Base-by-base conservation (phyloP, 92 coral and sea anemone genomes). In the Blastomussa wellsi region DNA sequence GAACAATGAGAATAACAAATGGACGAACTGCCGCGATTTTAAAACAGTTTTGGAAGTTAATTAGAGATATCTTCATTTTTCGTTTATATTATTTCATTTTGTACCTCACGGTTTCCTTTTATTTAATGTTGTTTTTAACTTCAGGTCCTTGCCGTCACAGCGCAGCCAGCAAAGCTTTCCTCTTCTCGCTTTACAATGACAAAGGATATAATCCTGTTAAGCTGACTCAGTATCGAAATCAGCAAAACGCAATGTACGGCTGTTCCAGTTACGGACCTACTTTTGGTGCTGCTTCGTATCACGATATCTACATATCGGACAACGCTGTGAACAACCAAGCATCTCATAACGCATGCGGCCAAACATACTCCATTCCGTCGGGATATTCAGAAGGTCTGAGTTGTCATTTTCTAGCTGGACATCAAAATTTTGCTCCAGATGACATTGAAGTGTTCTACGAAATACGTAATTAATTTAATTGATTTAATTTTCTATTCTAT, bases 201-300 rank as follows among this genome's bases (percentile, higher is more conserved):
- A 31, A 48, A 5, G 90, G 82, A 7, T 74, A 64, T 76, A 28
- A 75, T 36, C 86, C 82, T n/a, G 44, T 87, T 20, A 81, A 81
- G 44, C 55, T 81, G 22, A 38, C 22, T 4, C 80, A 72, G 59
- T 71, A 60, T 16, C 44, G 48, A 39, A 0, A 22, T 24, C 24
- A 35, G 12, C 38, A 39, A 6, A 0, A 29, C 32, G 90, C 90
- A 1, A 79, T 49, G 13, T 49, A 39, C 11, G 19, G 62, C 7
- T 20, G 26, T 41, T 8, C 3, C 22, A 44, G 32, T 24, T 67
- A 80, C 70, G 94, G 94, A 39, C 94, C 94, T 1, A 84, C 85
- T 14, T 91, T 91, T 84, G 94, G 94, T 37, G 10, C 17, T 17
- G 91, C 7, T 44, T 6, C 5, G 0, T 3, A 89, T 0, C 82